Base-by-base conservation (phyloP, 1,140 invertebrate species). In the Neotoxoptera formosana region DNA sequence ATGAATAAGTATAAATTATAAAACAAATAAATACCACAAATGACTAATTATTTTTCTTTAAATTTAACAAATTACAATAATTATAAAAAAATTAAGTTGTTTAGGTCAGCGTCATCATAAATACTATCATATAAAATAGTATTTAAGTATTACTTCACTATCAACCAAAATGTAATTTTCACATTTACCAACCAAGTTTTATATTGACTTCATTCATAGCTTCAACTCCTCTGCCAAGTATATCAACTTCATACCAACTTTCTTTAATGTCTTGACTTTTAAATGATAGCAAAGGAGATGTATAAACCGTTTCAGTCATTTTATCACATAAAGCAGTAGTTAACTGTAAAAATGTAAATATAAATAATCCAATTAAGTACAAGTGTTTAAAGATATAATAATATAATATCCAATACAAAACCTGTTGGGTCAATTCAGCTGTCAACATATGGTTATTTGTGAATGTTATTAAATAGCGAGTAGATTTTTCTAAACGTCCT, bases 121-220 rank as follows among this genome's bases (percentile, higher is more conserved):
- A 34, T 36, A n/a, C 9, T 91, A 91, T 17, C 41, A 67, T 81
- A 81, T 81, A 41, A 67, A 67, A 47, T 56, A 34, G 30, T 47
- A 41, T 45, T 81, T 1, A 81, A 48, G 21, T 90, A 56, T 25
- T 67, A 67, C 11, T 53, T 36, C 21, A 36, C 2, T 36, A 81
- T 34, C 34, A 34, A 84, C 8, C 3, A 84, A 84, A 45, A 41
- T 84, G 60, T 84, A 84, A 41, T 41, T 84, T 84, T 45, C 3
- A 84, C 2, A 89, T 56, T 51, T 81, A 94, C 95, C 94, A 95
- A 97, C 98, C 98, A 94, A 99, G 95, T 95, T 98, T 97, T 90
- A 96, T 95, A 95, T 98, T 99, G 2, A 98, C 97, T 94, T 97
- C 96, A 95, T 98, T 97, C 94, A 99, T 95, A 21, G 98, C 98